A percentile compares a stretch with the other conserved stretches of the same genome.
Evolutionary conservation across 2,888 invertebrate species (phyloP).

Genomic region (Meandrusa payeni): DNA sequence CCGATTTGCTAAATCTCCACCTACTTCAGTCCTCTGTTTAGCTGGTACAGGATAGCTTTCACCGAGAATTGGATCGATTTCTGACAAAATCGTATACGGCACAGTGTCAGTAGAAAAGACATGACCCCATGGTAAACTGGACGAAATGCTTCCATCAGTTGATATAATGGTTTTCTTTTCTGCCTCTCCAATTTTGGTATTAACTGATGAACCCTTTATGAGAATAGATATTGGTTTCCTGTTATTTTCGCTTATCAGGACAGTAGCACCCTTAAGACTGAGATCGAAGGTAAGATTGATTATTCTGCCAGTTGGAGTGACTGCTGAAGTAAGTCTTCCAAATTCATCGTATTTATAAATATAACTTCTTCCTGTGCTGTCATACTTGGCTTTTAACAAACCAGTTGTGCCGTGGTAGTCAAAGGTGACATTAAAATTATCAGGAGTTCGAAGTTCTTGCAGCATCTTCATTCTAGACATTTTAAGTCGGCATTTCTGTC

Average conservation of each 20-base stretch:
- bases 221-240: conserved; percentile 91
- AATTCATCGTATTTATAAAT: conserved; percentile 98
- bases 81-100: conserved; percentile 93
- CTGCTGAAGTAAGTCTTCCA: conserved; percentile 93
- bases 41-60: conserved; percentile 96
- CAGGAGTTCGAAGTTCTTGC: conserved; percentile 93
- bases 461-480: conserved; percentile 97
- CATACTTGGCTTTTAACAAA: conserved; percentile 92
- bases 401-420: conserved; percentile 96
- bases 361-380: conserved; percentile 93
- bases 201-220: conserved; percentile 92
- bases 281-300: conserved; percentile 93
- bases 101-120: conserved; percentile 93
- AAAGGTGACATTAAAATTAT: conserved; percentile 96
- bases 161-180: conserved; percentile 90
- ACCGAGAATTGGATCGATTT: conserved; percentile 91
- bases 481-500: conserved; percentile 92
- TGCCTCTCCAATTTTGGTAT: conserved; percentile 90
- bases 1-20: conserved; percentile 93
- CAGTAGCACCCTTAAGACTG: conserved; percentile 94
- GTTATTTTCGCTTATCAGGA: conserved; percentile 90
- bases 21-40: conserved; percentile 93
- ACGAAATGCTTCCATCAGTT: conserved; percentile 91
- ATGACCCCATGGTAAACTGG: conserved; percentile 92
- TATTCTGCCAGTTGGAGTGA: conserved; percentile 97